phyloP scores from a whole-genome alignment of 1,140 invertebrate genomes.

The Brachionus sp. region DNA sequence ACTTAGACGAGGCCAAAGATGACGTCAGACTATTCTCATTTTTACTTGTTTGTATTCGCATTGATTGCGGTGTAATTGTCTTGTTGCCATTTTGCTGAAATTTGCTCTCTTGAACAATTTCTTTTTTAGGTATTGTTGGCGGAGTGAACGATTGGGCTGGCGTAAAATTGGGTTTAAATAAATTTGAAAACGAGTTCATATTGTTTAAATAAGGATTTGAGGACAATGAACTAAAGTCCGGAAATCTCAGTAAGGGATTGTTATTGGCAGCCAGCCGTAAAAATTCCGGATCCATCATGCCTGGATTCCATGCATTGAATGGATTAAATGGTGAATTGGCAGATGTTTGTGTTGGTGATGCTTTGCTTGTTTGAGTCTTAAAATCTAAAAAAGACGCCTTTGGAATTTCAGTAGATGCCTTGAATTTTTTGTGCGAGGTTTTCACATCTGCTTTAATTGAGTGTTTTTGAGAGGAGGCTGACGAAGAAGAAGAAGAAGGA shows the following conservation, averaged over 20 bases:
- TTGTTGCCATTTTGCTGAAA: background rate
- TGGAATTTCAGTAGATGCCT: background rate
- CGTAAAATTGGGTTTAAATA: conserved; percentile 21
- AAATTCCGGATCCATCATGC: conserved; percentile 21
- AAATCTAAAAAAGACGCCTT: background rate
- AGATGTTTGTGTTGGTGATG: background rate
- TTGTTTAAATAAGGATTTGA: conserved; percentile 9
- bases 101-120: background rate
- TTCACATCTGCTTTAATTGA: background rate
- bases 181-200: background rate
- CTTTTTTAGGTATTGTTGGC: background rate
- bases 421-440: background rate
- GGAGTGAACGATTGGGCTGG: background rate
- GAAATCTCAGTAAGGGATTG: conserved; percentile 23
- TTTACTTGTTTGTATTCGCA: background rate
- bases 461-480: conserved; percentile 18
- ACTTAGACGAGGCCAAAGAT: background rate
- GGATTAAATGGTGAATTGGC: background rate
- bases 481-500: conserved; percentile 33
- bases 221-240: background rate
- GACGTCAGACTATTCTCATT: background rate
- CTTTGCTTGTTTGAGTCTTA: background rate
- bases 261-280: conserved; percentile 3
- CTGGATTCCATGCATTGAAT: background rate
- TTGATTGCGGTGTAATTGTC: background rate